These are phyloP conservation scores for Therioaphis trifolii DNA, from an alignment of 2,888 invertebrate species.

Conservation along the genomic window DNA sequence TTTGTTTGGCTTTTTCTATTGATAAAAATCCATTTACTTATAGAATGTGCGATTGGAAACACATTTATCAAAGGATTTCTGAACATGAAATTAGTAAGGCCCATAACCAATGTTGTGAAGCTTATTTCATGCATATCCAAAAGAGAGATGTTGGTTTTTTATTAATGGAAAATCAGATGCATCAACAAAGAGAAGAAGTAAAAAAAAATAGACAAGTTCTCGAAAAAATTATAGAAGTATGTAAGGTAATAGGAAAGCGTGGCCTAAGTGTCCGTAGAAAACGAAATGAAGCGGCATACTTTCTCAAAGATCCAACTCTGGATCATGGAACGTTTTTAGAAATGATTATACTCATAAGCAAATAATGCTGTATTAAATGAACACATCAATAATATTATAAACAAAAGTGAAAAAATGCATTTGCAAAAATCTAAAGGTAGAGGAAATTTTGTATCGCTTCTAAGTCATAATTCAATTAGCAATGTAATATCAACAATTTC, in stretches of 20 bases:
- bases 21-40: no score
- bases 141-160: background rate
- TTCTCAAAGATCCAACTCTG: no score
- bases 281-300: background rate
- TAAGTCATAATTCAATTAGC: no score
- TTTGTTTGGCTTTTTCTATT: no score
- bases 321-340: no score
- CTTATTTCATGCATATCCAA: background rate
- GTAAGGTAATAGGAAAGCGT: conserved; percentile 23
- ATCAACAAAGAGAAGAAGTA: background rate
- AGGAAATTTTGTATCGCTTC: no score
- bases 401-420: no score
- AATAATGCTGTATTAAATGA: no score
- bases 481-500: no score
- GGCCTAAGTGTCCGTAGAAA: conserved; percentile 18
- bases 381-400: no score
- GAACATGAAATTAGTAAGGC: background rate
- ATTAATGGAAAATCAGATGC: background rate
- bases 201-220: conserved; percentile 27
- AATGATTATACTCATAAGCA: no score
- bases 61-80: conserved; percentile 8
- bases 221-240: background rate
- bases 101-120: background rate
- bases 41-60: conserved; percentile 4
- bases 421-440: no score